Base-by-base conservation (phyloP, 2,888 invertebrate species). In the Hyposoter dolosus region DNA sequence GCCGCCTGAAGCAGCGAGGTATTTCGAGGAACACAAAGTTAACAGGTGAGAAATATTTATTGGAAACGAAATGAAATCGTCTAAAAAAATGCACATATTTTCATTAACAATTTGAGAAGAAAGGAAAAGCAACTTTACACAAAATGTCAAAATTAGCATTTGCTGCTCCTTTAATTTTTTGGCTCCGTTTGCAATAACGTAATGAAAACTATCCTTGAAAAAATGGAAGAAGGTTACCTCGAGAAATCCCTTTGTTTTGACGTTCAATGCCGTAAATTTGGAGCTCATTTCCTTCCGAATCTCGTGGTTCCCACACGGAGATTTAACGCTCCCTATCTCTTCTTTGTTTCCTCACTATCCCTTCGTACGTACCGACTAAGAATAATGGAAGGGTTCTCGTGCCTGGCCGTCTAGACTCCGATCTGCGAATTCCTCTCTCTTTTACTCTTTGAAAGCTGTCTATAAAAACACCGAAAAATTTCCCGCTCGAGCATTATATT, bases 21-120 rank as follows among this genome's bases (percentile, higher is more conserved):
- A 96, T 94, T 95, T 98, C 86, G 98, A 98, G 92, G 98, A 99
- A 94, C 95, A 96, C 83, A 97, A 97, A 91, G 95, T 97, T 83
- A 96, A 97, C 85, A 98, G 98, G 98, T 98, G 94, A 87, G 88
- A 28, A 7, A 45, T n/a, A 12, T 66, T 40, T 19, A 40, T 10
- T n/a, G 10, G 1, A 66, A 43, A 35, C 40, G 9, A 43, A 12
- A 66, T 9, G 7, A 66, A 10, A 43, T 40, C 19, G 9, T 65
- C 3, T 3, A 9, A 5, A 23, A 10, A 12, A 45, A 43, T 23
- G 3, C 23, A 19, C 5, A 28, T 28, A 1, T 28, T 28, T 28
- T 28, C 3, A 28, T 28, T 28, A 28, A 1, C 28, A 28, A 28
- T 28, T 28, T 28, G 23, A 40, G 3, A 3, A 10, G 7, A 12